phyloP scores from a whole-genome alignment of 2,888 invertebrate species.

The Parnassius smintheus region DNA sequence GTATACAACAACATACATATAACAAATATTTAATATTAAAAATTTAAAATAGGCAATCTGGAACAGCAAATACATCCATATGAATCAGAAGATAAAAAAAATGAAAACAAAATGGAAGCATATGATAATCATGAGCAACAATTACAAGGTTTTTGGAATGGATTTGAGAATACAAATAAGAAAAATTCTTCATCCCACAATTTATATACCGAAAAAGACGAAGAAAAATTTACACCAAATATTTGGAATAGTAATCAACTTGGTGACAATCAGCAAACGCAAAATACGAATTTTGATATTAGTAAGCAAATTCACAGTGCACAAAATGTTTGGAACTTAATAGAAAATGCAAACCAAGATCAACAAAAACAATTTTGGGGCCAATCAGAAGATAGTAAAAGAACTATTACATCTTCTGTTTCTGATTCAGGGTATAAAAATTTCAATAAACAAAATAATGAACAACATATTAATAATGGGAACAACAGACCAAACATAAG shows the following conservation, averaged over 20 bases:
- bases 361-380: constrained; percentile 23
- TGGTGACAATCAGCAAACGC: not conserved
- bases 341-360: constrained; percentile 20
- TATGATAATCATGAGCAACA: constrained; percentile 32
- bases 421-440: not conserved
- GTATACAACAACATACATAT: no score
- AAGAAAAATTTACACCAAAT: not conserved
- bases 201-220: constrained; percentile 2
- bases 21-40: constrained; percentile 3
- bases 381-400: constrained; percentile 11
- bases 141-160: constrained; percentile 23
- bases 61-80: constrained; percentile 29
- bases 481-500: not conserved
- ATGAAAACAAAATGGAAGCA: constrained; percentile 5
- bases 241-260: constrained; percentile 7
- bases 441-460: not conserved
- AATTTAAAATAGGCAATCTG: constrained; percentile 26
- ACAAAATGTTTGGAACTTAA: constrained; percentile 28
- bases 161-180: constrained; percentile 1
- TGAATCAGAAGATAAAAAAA: constrained; percentile 14
- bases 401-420: constrained; percentile 16
- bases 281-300: constrained; percentile 1
- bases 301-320: constrained; percentile 18
- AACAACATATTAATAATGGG: constrained; percentile 1
- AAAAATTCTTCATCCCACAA: constrained; percentile 1